phyloP scores from a whole-genome alignment of 2,888 invertebrate species.

The Tromatobia lineatoria region DNA sequence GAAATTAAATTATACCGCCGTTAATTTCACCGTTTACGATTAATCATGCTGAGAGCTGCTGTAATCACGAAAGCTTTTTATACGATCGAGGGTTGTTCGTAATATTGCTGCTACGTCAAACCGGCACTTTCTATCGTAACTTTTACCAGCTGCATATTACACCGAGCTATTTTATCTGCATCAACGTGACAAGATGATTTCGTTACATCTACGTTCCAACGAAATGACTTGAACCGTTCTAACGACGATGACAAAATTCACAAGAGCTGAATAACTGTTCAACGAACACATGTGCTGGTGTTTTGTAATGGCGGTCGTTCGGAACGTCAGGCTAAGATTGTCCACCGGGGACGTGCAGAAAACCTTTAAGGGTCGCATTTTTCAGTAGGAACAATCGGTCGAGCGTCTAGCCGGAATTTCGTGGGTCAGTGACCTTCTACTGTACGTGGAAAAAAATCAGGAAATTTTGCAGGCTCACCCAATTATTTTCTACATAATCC shows the following conservation, averaged over 20 bases:
- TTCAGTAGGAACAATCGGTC: constrained; percentile 34
- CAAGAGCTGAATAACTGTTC: not conserved
- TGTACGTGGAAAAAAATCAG: too few relatives aligned
- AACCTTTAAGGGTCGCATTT: constrained; percentile 60
- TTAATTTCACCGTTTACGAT: constrained; percentile 32
- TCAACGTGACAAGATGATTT: not conserved
- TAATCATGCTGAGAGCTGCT: constrained; percentile 17
- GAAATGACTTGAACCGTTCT: not conserved
- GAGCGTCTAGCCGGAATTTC: constrained; percentile 9
- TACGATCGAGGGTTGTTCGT: not conserved
- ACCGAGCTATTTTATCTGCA: not conserved
- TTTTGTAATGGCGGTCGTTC: not conserved
- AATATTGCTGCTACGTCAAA: not conserved
- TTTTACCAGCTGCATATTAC: not conserved
- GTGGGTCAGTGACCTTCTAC: constrained; percentile 53
- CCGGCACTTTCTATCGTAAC: not conserved
- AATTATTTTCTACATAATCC: not conserved
- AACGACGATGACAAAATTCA: not conserved
- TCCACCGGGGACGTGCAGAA: not conserved
- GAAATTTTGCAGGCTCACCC: not conserved
- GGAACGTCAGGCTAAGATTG: constrained; percentile 14
- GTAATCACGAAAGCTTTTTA: constrained; percentile 11
- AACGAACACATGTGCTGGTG: not conserved
- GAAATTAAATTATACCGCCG: constrained; percentile 20
- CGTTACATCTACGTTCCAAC: not conserved